phyloP scores from a whole-genome alignment of 2,113 vertebrate genomes.

The Raphicerus campestris region DNA sequence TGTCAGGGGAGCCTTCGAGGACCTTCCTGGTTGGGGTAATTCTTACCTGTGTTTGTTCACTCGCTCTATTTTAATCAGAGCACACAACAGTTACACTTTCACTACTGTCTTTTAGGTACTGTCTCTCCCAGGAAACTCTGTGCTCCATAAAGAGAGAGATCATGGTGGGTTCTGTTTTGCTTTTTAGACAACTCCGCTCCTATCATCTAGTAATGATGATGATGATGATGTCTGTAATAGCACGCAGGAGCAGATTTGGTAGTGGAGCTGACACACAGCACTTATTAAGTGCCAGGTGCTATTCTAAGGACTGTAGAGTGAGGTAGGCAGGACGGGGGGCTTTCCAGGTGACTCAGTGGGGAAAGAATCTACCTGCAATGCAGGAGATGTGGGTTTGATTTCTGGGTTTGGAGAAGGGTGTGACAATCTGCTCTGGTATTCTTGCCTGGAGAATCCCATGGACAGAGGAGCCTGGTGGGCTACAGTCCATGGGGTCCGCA shows the following conservation, averaged over 20 bases:
- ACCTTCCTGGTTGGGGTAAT: background rate
- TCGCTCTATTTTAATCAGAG: background rate
- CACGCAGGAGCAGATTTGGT: background rate
- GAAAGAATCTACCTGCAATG: background rate
- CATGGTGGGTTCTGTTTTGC: background rate
- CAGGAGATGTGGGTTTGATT: background rate
- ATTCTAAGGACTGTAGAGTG: background rate
- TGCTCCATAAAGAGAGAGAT: background rate
- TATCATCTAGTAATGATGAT: background rate
- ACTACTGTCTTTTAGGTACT: background rate
- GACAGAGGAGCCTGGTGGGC: background rate
- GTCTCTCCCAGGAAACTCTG: background rate
- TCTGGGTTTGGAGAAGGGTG: background rate
- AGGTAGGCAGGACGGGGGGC: background rate
- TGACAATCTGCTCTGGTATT: background rate
- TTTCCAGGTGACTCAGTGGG: background rate
- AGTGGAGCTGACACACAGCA: accelerated
- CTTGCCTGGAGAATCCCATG: background rate
- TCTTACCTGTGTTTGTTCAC: background rate
- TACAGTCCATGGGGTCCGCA: background rate
- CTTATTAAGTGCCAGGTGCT: background rate
- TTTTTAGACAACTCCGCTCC: background rate
- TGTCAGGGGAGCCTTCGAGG: background rate
- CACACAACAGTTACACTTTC: accelerated
- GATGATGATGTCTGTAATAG: accelerated